phyloP scores from a whole-genome alignment of 1,140 invertebrate species.

The Megalopta genalis region DNA sequence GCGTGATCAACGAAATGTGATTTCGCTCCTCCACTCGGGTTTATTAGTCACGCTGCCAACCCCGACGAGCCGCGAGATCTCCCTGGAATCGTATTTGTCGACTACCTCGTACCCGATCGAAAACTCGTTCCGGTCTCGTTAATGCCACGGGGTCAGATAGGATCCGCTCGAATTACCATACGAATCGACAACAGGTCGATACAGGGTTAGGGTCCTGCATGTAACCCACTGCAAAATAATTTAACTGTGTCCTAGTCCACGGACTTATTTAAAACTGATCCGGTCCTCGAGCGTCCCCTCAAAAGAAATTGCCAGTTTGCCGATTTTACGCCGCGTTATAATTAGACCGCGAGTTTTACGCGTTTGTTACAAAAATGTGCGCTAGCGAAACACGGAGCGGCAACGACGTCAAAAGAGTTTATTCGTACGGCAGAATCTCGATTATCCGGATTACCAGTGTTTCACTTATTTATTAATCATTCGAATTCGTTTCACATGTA shows the following conservation, averaged over 20 bases:
- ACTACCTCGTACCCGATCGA: slow-evolving; percentile 47
- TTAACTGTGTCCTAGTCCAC: slow-evolving; percentile 3
- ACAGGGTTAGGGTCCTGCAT: slow-evolving; percentile 25
- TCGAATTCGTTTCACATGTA: too few species aligned
- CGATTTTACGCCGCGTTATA: neutral
- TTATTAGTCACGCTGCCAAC: slow-evolving; percentile 58
- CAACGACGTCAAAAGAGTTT: too few species aligned
- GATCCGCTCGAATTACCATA: slow-evolving; percentile 54
- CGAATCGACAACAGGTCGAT: slow-evolving; percentile 49
- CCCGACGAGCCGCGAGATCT: slow-evolving; percentile 47
- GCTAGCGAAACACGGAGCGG: too few species aligned
- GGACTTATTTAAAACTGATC: slow-evolving; percentile 20
- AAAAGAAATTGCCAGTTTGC: neutral
- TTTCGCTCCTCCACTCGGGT: slow-evolving; percentile 47
- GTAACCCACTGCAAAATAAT: slow-evolving; percentile 31
- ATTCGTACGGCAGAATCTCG: too few species aligned
- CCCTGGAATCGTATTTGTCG: slow-evolving; percentile 58
- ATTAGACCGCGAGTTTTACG: neutral
- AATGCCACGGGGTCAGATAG: slow-evolving; percentile 57
- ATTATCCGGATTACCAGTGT: too few species aligned
- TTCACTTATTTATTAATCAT: too few species aligned
- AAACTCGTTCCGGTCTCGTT: slow-evolving; percentile 61
- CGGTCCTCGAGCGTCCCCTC: neutral
- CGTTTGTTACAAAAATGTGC: too few species aligned
- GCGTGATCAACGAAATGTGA: slow-evolving; percentile 56